Base-by-base conservation (phyloP, 2,888 invertebrate species). In the Philereme vetulata region DNA sequence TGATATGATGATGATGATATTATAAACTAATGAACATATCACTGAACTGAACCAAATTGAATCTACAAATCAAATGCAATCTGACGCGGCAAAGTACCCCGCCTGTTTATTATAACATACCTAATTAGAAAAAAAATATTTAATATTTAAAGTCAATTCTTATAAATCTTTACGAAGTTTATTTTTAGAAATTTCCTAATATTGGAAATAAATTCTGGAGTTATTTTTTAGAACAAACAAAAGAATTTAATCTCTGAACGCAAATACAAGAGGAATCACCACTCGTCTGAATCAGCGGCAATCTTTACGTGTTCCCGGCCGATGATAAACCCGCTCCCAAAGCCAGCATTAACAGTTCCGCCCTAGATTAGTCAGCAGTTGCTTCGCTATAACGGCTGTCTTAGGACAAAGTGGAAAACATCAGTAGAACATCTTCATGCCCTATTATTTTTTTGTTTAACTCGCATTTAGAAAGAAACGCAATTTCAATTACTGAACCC, bases 231-330 rank as follows among this genome's bases (percentile, higher is more conserved):
- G n/a, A 38, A 38, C 38, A 38, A 4, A 38, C 38, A 6, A 38
- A 7, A 3, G 8, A 8, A 38, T 38, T 8, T 1, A 0, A 38
- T 38, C 38, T 6, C 38, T 7, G 4, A 38, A 38, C 4, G 7
- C 38, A 38, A 38, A 38, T 38, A 38, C 38, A 38, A 38, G 38
- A 38, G 5, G 38, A 8, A 38, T 38, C 38, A 38, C 38, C 8
- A 8, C 38, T 38, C 38, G 7, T 8, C 6, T 8, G 35, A 35
- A 35, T 10, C 35, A 5, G 6, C 10, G 35, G 8, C 35, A 48
- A 48, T 48, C 49, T 49, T 49, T 38, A 38, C 38, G 47, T 10
- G 47, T 10, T 49, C 35, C 49, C 49, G 35, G 44, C 44, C 21
- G 35, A 48, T 49, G 36, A 49, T 38, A 38, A 49, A 49, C 11